A percentile compares a stretch with the other conserved stretches of the same genome.
phyloP scores from a whole-genome alignment of 2,888 invertebrate genomes.

The Antheraea assamensis region DNA sequence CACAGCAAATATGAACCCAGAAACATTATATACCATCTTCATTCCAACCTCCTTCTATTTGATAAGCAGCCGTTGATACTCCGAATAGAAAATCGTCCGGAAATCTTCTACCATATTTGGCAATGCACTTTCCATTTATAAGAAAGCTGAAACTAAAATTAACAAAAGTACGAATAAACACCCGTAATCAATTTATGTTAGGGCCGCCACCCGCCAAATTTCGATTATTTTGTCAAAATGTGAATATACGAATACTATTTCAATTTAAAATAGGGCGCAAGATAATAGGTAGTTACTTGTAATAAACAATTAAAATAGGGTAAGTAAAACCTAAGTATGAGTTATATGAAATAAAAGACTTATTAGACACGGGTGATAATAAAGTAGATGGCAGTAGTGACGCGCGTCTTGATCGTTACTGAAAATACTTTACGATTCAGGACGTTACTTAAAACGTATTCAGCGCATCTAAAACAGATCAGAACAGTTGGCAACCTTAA shows the following conservation, averaged over 20 bases:
- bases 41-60: conserved; percentile 45
- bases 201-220: background rate
- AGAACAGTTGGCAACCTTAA: background rate
- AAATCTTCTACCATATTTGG: conserved; percentile 30
- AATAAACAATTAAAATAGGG: no score
- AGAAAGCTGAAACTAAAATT: conserved; percentile 13
- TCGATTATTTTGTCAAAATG: no score
- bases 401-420: no score
- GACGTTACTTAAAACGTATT: no score
- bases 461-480: background rate
- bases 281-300: no score
- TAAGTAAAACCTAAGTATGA: no score
- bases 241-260: no score
- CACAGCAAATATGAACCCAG: background rate
- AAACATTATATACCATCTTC: conserved; percentile 33
- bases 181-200: background rate
- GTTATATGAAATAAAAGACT: no score
- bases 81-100: conserved; percentile 41
- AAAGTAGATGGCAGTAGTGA: no score
- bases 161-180: background rate
- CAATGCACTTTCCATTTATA: conserved; percentile 13
- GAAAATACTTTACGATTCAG: no score
- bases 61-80: conserved; percentile 41
- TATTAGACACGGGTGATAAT: no score
- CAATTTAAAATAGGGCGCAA: no score